Conservation (phyloP, 2,113 vertebrate genomes). For the Oncorhynchus masou region DNA sequence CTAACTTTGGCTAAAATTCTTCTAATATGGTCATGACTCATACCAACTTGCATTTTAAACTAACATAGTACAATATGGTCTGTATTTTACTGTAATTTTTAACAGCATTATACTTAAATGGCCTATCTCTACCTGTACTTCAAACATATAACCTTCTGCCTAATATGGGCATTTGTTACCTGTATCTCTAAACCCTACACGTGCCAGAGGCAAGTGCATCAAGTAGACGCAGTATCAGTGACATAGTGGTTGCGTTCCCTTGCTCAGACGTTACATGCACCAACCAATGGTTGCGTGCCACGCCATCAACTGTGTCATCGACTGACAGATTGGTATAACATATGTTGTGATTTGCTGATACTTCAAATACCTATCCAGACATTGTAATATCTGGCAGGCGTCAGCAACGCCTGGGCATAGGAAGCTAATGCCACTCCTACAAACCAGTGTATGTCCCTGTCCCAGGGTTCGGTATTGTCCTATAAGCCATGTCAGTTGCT, state of each 20-base stretch:
- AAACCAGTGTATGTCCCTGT: constrained; percentile 70
- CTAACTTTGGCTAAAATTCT: neutral
- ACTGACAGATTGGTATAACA: too few species aligned
- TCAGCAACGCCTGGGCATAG: too few species aligned
- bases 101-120: constrained; percentile 20
- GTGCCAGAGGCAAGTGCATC: constrained; percentile 72
- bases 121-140: constrained; percentile 21
- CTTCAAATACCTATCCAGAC: too few species aligned
- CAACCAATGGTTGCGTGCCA: too few species aligned
- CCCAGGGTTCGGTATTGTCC: constrained; percentile 45
- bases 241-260: constrained; percentile 1
- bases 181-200: constrained; percentile 55
- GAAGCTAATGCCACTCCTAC: constrained; percentile 58
- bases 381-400: too few species aligned
- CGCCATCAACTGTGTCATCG: too few species aligned
- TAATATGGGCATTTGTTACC: constrained; percentile 23
- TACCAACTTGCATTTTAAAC: constrained; percentile 35
- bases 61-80: constrained; percentile 3
- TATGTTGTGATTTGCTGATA: too few species aligned
- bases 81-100: constrained; percentile 12
- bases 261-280: too few species aligned
- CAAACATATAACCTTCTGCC: constrained; percentile 33
- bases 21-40: constrained; percentile 2
- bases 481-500: constrained; percentile 20
- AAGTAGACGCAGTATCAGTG: constrained; percentile 54